Conservation (phyloP, 2,888 invertebrate species). For the Tetanocera ferruginea region DNA sequence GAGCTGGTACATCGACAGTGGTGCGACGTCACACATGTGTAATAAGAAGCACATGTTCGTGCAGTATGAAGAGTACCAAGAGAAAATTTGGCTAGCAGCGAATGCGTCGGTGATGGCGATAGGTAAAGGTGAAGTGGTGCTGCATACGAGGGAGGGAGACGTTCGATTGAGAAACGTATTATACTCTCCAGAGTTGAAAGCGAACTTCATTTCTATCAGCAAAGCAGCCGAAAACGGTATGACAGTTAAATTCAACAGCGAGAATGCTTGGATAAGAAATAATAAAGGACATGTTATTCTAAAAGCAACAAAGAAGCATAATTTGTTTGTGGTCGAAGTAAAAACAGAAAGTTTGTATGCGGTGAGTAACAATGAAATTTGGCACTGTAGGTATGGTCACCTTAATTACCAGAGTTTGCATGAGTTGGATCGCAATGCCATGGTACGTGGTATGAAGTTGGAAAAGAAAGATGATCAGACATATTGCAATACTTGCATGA, state of each 20-base stretch:
- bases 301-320: not conserved
- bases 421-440: conserved; percentile 18
- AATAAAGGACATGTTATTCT: not conserved
- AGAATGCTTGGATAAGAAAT: not conserved
- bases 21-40: conserved; percentile 28
- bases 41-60: conserved; percentile 20
- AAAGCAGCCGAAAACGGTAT: not conserved
- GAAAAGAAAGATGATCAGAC: not conserved
- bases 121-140: not conserved
- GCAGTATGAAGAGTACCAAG: not conserved
- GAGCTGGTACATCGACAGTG: conserved; percentile 23
- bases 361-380: conserved; percentile 11
- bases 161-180: not conserved
- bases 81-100: not conserved
- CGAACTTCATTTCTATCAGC: not conserved
- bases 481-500: conserved; percentile 25
- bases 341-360: not conserved
- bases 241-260: not conserved
- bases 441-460: conserved; percentile 28
- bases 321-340: not conserved
- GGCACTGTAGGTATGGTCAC: conserved; percentile 39
- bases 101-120: not conserved
- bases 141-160: not conserved
- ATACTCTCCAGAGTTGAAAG: not conserved
- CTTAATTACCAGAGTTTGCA: conserved; percentile 27